These are phyloP conservation scores for Metaphire vulgaris DNA, from an alignment of 1,140 invertebrate genomes.

Conservation along the genomic window DNA sequence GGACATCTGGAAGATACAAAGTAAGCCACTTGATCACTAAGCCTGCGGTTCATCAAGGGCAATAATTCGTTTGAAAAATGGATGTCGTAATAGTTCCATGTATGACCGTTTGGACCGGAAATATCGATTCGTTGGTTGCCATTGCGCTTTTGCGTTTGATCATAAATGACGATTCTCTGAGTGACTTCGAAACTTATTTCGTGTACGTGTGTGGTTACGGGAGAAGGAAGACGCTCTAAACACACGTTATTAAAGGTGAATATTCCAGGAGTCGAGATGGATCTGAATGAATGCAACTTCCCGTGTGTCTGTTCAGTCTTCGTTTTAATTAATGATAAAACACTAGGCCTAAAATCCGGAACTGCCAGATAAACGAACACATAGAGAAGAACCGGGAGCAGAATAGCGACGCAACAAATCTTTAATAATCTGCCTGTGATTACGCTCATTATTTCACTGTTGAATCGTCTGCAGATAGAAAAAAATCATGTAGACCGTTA, in stretches of 20 bases:
- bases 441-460: too few species aligned
- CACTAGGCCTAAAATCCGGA: neutral
- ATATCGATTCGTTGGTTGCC: neutral
- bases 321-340: neutral
- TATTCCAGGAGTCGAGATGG: neutral
- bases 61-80: neutral
- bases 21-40: neutral
- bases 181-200: neutral
- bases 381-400: neutral
- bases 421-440: too few species aligned
- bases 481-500: too few species aligned
- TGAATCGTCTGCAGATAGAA: too few species aligned
- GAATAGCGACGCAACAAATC: neutral
- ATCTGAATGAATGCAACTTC: neutral
- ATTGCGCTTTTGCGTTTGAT: neutral
- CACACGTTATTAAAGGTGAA: slow-evolving; percentile 21
- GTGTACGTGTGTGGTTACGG: neutral
- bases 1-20: slow-evolving; percentile 10
- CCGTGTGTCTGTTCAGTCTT: neutral
- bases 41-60: too few species aligned
- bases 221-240: neutral
- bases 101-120: neutral
- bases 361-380: neutral
- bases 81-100: neutral
- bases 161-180: slow-evolving; percentile 15